Evolutionary conservation across 1,140 invertebrate species (phyloP).

Genomic region (Pseudomyrmex dendroicus): DNA sequence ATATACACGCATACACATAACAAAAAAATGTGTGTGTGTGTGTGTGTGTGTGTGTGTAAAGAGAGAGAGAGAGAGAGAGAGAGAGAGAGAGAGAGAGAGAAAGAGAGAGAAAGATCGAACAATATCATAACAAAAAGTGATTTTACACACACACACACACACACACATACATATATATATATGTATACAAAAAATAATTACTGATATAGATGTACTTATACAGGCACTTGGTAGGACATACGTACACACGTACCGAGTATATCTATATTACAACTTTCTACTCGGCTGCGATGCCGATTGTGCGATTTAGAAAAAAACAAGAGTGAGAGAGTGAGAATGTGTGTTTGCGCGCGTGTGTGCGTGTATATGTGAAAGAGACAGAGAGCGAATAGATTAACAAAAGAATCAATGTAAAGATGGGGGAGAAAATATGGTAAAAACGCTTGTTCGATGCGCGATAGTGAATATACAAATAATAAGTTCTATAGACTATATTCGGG

Average conservation of each 20-base stretch:
- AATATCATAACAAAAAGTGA: slow-evolving; percentile 77
- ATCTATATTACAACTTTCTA: slow-evolving; percentile 69
- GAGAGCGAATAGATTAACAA: slow-evolving; percentile 17
- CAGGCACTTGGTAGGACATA: slow-evolving; percentile 66
- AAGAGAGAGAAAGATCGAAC: slow-evolving; percentile 76
- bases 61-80: too few species aligned
- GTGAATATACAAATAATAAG: slow-evolving; percentile 59
- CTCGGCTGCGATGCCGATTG: slow-evolving; percentile 60
- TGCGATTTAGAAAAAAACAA: slow-evolving; percentile 32
- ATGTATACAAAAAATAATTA: slow-evolving; percentile 36
- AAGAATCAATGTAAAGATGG: slow-evolving; percentile 41
- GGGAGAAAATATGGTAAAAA: slow-evolving; percentile 35
- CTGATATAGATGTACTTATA: slow-evolving; percentile 61
- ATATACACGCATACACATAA: slow-evolving; percentile 3
- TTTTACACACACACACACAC: slow-evolving; percentile 66
- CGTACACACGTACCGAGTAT: slow-evolving; percentile 68
- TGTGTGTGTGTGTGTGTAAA: too few species aligned
- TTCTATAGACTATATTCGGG: slow-evolving; percentile 55
- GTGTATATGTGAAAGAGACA: neutral
- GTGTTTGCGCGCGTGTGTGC: neutral
- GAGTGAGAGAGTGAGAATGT: neutral
- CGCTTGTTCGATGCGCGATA: slow-evolving; percentile 44
- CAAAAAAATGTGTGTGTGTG: slow-evolving; percentile 4
- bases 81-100: too few species aligned
- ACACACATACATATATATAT: too few species aligned